Evolutionary conservation across 1,140 invertebrate species (phyloP), one percentile per base, ranked within the genome.

Genomic region (Bursaphelenchus mucronatus): DNA sequence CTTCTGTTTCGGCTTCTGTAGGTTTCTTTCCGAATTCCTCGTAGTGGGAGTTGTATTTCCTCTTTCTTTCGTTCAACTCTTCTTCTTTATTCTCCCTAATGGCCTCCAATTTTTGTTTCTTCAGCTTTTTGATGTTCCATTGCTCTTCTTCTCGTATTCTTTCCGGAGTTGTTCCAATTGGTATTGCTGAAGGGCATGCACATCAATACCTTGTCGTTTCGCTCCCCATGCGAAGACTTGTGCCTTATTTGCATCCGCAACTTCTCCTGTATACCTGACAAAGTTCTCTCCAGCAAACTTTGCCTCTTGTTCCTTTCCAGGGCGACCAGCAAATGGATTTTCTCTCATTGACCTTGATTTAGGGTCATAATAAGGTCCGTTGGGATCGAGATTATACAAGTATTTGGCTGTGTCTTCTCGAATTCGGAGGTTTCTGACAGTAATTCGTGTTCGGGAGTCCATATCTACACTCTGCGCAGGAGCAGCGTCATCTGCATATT

Each of bases 221-320:
- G 94, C 94, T 78, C 97, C 91, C 95, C 96, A 99, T 0, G 95
- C 94, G 87, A 99, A 99, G 70, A 96, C 84, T 84, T 97, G 94
- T 17, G 91, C 90, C 19, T 87, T 88, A 4, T 91, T 89, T 82
- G 97, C 93, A 59, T 89, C 86, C 46, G 87, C 85, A 0, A 94
- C 96, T 83, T 97, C 95, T 10, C 95, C 95, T 47, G 90, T 88
- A 76, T 90, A 92, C 43, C 94, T 86, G 0, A 90, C 89, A 86
- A 94, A 94, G 82, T 99, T 98, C 82, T 98, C 96, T 15, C 96
- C 96, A 44, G 88, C 86, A 84, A 93, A 98, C 73, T 91, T 89
- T 3, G 88, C 89, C 54, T 80, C 75, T 8, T 56, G 19, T 51
- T 80, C 79, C 58, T 73, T 80, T 10, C 78, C 78, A 40, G 73